These are phyloP conservation scores for Ladona fulva DNA, from an alignment of 1,140 invertebrate genomes.

Conservation along the genomic window DNA sequence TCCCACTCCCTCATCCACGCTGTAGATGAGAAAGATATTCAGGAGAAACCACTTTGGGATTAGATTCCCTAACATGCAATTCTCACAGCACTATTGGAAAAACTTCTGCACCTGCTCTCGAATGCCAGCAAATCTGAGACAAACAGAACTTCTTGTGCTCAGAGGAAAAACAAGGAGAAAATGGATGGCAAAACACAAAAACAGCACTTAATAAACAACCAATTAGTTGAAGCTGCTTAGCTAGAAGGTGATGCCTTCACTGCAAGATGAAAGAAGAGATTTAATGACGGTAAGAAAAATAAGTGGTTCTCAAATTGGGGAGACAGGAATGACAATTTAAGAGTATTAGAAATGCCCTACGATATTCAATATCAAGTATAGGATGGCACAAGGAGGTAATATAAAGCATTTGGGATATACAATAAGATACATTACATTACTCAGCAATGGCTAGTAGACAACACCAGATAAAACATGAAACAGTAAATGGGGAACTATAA, in stretches of 20 bases:
- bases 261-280: too few species aligned
- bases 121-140: neutral
- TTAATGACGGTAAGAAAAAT: neutral
- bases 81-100: neutral
- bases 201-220: neutral
- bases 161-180: too few species aligned
- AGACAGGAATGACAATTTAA: conserved; percentile 6
- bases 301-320: neutral
- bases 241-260: too few species aligned
- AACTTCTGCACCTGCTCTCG: neutral
- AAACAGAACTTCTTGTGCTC: neutral
- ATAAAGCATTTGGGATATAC: neutral
- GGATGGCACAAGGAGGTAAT: neutral
- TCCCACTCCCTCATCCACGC: neutral
- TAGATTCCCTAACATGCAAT: neutral
- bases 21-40: neutral
- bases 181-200: neutral
- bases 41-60: neutral
- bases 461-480: neutral
- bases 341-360: neutral
- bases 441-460: too few species aligned
- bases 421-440: neutral
- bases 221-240: too few species aligned
- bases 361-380: neutral
- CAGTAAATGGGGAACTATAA: neutral